Percentiles rank a stretch among this genome's conserved stretches.
Evolutionary conservation across 2,113 vertebrate species (phyloP).

Genomic region (Lamprotornis superbus): DNA sequence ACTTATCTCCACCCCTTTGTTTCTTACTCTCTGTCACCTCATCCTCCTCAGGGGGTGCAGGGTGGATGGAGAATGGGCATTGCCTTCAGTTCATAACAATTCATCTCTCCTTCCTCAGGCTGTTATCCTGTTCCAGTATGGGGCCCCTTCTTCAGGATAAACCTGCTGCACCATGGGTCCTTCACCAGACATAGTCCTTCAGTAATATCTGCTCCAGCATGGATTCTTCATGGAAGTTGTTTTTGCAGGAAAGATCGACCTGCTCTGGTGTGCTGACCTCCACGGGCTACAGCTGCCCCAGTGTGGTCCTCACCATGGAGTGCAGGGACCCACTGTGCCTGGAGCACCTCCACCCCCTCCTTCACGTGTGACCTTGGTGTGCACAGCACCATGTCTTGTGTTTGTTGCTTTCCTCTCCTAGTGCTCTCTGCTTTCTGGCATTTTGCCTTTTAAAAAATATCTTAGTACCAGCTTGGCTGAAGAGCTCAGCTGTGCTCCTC

Average conservation of each 20-base stretch:
- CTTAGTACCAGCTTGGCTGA: neutral
- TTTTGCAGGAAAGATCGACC: neutral
- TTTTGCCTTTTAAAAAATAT: neutral
- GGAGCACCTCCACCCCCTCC: neutral
- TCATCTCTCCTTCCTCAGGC: neutral
- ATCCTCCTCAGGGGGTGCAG: fast-evolving
- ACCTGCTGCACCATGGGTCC: fast-evolving
- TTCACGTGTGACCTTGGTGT: neutral
- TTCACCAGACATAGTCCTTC: neutral
- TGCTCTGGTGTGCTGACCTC: neutral
- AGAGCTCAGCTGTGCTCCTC: neutral
- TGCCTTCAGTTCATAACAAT: neutral
- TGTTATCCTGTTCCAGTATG: neutral
- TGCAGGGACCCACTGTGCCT: no score
- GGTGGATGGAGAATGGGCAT: neutral
- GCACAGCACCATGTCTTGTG: neutral
- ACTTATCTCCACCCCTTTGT: neutral
- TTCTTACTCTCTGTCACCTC: neutral
- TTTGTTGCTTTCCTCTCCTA: neutral
- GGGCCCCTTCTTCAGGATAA: neutral
- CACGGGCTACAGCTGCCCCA: fast-evolving
- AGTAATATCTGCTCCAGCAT: neutral
- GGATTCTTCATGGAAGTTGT: neutral
- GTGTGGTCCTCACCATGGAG: neutral
- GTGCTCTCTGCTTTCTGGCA: neutral